Base-by-base conservation (phyloP, 1,140 invertebrate genomes). In the Psix sp. region DNA sequence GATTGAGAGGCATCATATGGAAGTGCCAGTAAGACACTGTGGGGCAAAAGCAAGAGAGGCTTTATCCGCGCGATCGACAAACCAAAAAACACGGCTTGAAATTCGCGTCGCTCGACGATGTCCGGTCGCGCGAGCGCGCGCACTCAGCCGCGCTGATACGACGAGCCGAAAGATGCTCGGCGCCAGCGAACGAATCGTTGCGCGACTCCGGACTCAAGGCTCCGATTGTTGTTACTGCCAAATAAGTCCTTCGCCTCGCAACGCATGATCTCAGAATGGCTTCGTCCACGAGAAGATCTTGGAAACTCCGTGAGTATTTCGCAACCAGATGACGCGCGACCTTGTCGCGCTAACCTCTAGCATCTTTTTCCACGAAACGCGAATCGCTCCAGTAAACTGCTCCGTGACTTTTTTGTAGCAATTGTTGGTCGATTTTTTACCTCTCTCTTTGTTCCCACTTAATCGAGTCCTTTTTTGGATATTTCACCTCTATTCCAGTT, bases 271-370 rank as follows among this genome's bases (percentile, higher is more conserved):
- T 65, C 67, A 72, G 77, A 79, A 86, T 90, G 90, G 89, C 90
- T 84, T 87, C 89, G 63, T 87, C 89, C 43, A 88, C 88, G 38
- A 91, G 91, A 81, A 88, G 88, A 84, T 89, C 89, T 79, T 89
- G 88, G 88, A 90, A 89, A 85, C 83, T 90, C 72, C 89, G 89
- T 90, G 82, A 89, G 89, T 88, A 42, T 56, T 68, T 73, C 39
- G 35, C 56, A 72, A 70, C 26, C n/a, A n/a, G n/a, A n/a, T n/a
- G n/a, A n/a, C n/a, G n/a, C n/a, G n/a, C n/a, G n/a, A n/a, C n/a
- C n/a, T n/a, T n/a, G n/a, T n/a, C n/a, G n/a, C n/a, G n/a, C n/a
- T n/a, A n/a, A n/a, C n/a, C n/a, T n/a, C n/a, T n/a, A n/a, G n/a
- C n/a, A n/a, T n/a, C n/a, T n/a, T 2, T 29, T 29, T n/a, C 26